Evolutionary conservation across 2,888 invertebrate genomes (phyloP), one percentile per base, ranked within the genome.

Genomic region (Tupiocoris notatus): DNA sequence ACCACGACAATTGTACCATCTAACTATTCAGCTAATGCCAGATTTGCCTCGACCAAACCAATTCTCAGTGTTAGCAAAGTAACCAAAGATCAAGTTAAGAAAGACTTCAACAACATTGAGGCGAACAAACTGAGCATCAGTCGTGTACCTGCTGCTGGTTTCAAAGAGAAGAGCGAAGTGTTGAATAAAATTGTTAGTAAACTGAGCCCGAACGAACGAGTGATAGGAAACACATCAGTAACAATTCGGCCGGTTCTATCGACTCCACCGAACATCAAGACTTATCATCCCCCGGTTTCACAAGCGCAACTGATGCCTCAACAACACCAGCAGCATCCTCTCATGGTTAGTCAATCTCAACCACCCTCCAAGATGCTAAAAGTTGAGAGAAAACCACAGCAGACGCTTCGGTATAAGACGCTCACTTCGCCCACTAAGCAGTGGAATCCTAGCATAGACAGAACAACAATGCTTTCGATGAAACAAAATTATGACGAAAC

Each of bases 401-500:
- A 77, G 21, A 83, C 86, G 0, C 83, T 85, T 6, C 86, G 87
- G 0, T 88, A 88, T 80, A 89, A 88, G 80, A 88, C 88, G 0
- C 82, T 88, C 9, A 84, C 88, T 20, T 86, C 87, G 80, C 88
- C 88, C 0, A 88, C 88, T 0, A 88, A 87, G 81, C 86, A 86
- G 17, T 88, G 88, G 88, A 88, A 88, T 82, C 88, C 88, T 1
- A 88, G 87, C 61, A 83, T 88, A 56, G 85, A 88, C 1, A 85
- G 86, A 62, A 76, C 78, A 85, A 86, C 68, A 85, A 85, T 80
- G 70, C 71, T 81, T 22, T 77, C 80, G 64, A 79, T 81, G 78
- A 86, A 86, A 77, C 88, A 88, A 17, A 77, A 77, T 68, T 74
- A 77, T 23, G 73, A 79, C 57, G 68, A 78, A 68, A 70, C 80